These are phyloP conservation scores for Aphodius granarius DNA, from an alignment of 2,888 invertebrate species.

Conservation along the genomic window DNA sequence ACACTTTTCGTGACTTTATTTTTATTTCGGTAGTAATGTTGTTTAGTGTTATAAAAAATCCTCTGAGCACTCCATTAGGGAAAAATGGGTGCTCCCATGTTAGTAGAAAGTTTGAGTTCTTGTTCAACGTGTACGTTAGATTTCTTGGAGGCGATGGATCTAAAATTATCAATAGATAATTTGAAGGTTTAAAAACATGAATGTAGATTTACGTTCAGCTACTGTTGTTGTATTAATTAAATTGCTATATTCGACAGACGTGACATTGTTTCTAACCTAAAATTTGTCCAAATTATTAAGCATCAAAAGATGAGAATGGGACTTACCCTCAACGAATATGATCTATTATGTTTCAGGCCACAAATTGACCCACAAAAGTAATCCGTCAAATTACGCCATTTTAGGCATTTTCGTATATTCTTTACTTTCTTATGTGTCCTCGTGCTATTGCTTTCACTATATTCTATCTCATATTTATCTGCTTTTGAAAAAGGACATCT, in stretches of 20 bases:
- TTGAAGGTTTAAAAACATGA: neutral
- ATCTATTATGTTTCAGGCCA: neutral
- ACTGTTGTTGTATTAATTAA: neutral
- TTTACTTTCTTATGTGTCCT: neutral
- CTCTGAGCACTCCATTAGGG: no score
- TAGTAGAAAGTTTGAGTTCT: no score
- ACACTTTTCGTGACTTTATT: neutral
- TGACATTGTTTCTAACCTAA: neutral
- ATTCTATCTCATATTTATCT: neutral
- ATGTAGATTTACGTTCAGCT: neutral
- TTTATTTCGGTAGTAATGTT: neutral
- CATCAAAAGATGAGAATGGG: neutral
- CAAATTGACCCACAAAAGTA: neutral
- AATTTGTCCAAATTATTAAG: neutral
- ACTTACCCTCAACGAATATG: neutral
- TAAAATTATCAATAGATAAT: neutral
- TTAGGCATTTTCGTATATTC: neutral
- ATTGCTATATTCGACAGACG: neutral
- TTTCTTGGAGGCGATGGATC: neutral
- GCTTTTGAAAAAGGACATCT: neutral
- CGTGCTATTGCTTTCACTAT: neutral
- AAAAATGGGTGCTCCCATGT: no score
- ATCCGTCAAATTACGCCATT: neutral
- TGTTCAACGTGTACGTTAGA: no score
- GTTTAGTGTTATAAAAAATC: neutral